Percentiles rank a stretch among this genome's conserved stretches.
phyloP scores from a whole-genome alignment of 2,888 invertebrate genomes.

The Pachliopta kotzebuea region DNA sequence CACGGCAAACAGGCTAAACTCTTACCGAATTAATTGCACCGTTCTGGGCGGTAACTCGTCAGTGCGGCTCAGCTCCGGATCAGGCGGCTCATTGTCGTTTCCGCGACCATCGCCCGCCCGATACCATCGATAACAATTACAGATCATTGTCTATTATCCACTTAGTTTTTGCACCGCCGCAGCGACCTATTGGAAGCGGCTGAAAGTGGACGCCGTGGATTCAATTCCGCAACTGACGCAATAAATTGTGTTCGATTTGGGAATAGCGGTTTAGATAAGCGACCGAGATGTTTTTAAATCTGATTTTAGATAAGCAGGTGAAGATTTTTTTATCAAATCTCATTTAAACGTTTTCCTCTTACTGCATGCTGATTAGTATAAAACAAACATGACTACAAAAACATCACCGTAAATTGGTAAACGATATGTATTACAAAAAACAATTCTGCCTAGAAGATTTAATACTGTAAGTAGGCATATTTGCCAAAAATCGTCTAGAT shows the following conservation, averaged over 20 bases:
- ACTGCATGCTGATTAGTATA: neutral
- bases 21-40: conserved; percentile 75
- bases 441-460: too few relatives aligned
- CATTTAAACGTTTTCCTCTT: conserved; percentile 8
- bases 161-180: conserved; percentile 25
- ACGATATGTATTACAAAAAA: neutral
- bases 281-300: neutral
- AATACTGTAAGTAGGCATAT: too few relatives aligned
- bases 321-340: neutral
- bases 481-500: too few relatives aligned
- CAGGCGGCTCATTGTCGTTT: conserved; percentile 46
- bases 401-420: neutral
- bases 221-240: conserved; percentile 10
- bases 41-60: conserved; percentile 72
- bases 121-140: conserved; percentile 45
- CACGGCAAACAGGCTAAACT: conserved; percentile 59
- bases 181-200: conserved; percentile 19
- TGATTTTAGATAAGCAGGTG: neutral
- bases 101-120: conserved; percentile 35
- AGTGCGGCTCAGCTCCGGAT: conserved; percentile 42
- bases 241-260: conserved; percentile 5
- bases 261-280: neutral
- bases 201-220: neutral
- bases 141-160: conserved; percentile 38
- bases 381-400: neutral